Conservation (phyloP, 2,797 vertebrate genomes). For the Podarcis lilfordi region DNA sequence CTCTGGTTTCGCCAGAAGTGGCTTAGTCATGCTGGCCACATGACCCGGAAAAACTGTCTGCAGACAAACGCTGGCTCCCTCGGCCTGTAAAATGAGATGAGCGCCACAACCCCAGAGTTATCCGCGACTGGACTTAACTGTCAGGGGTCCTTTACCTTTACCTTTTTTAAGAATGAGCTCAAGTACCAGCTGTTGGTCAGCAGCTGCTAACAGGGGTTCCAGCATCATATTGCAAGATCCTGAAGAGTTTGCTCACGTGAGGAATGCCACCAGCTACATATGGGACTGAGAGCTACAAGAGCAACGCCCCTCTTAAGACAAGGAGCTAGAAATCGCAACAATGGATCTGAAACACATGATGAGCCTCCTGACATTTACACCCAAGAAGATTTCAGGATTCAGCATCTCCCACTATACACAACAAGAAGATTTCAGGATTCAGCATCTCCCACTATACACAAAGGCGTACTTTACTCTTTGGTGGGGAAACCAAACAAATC, state of each 20-base stretch:
- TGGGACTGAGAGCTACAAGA: neutral
- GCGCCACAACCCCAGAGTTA: too few species aligned
- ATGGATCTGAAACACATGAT: neutral
- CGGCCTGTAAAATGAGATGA: too few species aligned
- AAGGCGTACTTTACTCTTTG: neutral
- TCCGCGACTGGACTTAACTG: too few species aligned
- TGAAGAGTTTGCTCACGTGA: neutral
- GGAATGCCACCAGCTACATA: neutral
- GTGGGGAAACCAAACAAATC: neutral
- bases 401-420: too few species aligned
- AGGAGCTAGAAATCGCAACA: neutral
- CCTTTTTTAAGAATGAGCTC: neutral
- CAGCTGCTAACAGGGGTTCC: too few species aligned
- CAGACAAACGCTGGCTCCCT: too few species aligned
- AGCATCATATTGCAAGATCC: neutral
- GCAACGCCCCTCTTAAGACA: neutral
- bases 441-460: neutral
- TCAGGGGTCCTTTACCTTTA: too few species aligned
- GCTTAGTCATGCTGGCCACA: too few species aligned
- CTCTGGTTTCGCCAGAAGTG: too few species aligned
- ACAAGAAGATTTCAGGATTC: neutral
- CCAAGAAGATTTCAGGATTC: neutral
- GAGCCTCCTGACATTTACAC: neutral
- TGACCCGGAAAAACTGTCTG: too few species aligned
- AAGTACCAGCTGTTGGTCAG: neutral